Percentiles rank a stretch among this genome's conserved stretches.
phyloP scores from a whole-genome alignment of 2,113 vertebrate genomes.

The Dipodomys stephensi region DNA sequence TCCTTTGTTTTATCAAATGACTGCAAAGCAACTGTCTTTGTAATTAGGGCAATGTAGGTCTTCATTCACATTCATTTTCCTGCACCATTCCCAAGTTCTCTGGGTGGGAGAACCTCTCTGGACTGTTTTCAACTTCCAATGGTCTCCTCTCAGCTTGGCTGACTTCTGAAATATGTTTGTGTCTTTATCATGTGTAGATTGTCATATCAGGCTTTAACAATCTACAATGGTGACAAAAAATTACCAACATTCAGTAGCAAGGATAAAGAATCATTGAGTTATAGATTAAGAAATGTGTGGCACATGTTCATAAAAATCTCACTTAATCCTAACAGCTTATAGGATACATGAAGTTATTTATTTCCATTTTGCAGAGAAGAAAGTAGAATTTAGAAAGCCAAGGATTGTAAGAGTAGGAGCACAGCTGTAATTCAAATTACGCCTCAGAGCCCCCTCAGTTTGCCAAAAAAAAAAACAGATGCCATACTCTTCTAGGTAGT shows the following conservation, averaged over 20 bases:
- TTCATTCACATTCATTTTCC: not conserved
- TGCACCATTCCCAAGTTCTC: not conserved
- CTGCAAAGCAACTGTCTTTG: not conserved
- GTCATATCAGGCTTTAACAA: not conserved
- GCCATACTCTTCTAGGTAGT: not conserved
- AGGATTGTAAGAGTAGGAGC: not conserved
- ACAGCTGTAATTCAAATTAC: not conserved
- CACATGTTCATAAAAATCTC: not conserved
- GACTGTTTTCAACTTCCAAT: not conserved
- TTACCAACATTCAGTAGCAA: not conserved
- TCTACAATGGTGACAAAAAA: not conserved
- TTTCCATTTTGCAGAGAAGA: not conserved
- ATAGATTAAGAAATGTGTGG: not conserved
- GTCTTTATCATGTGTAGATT: not conserved
- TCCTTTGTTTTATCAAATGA: conserved; percentile 26
- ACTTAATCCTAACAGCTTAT: not conserved
- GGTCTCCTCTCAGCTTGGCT: not conserved
- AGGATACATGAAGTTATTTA: not conserved
- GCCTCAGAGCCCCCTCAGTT: not conserved
- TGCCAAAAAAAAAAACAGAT: not conserved
- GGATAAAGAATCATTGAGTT: not conserved
- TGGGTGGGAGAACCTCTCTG: accelerated
- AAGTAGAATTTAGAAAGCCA: not conserved
- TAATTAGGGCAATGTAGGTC: not conserved
- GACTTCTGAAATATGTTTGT: not conserved